Evolutionary conservation across 2,888 invertebrate genomes (phyloP), one percentile per base, ranked within the genome.

Genomic region (Meghimatium bilineatum): DNA sequence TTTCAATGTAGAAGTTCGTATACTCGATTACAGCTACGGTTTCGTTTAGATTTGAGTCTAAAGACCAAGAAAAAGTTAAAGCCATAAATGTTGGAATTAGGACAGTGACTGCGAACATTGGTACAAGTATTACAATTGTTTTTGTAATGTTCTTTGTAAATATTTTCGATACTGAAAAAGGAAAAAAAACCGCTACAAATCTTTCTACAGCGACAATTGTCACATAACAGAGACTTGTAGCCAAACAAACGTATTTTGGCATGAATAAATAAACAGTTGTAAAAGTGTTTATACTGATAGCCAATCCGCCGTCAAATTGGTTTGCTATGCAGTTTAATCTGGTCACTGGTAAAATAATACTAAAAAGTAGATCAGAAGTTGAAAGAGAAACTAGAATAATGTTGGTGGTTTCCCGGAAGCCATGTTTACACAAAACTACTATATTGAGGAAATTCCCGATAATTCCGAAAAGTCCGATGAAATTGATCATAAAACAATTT

Each of bases 401-500:
- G 29, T 78, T 78, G 66, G 78, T 78, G 29, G 78, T 44, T 49
- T 78, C 78, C 44, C 32, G 36, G 32, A 78, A 78, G 23, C 78
- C 78, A 29, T 78, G 78, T 14, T 67, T 60, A n/a, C 66, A 49
- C 12, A 78, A 38, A 10, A 78, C 78, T 8, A 63, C 17, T 26
- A 78, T 80, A 38, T 80, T 69, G 29, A 80, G 52, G 71, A 29
- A 44, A 67, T 78, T 78, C 17, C 78, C 78, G 5, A 78, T 32
- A 44, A 78, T 78, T 26, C 78, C 78, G 29, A 78, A 78, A 29
- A 78, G 14, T 17, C 66, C 26, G 12, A 78, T 63, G 6, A 63
- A 38, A 66, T 78, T 78, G 78, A 78, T 78, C 38, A 78, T 26
- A 29, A 78, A 10, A 67, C 78, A 78, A 44, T 78, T 78, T 20